phyloP scores from a whole-genome alignment of 2,113 vertebrate genomes.

The Narcine bancroftii region DNA sequence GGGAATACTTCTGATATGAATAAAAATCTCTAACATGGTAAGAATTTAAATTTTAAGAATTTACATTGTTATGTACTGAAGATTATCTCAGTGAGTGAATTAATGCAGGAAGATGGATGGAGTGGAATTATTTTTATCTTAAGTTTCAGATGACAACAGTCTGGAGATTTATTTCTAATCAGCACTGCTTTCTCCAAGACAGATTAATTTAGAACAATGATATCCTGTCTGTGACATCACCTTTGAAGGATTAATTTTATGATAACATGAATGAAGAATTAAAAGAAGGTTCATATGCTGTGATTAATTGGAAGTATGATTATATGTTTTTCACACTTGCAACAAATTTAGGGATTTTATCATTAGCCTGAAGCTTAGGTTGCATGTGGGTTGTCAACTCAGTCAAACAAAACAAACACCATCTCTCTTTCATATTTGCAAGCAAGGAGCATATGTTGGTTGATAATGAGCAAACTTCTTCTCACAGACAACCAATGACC shows the following conservation, averaged over 20 bases:
- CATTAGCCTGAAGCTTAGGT: too few relatives aligned
- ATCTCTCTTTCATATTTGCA: too few relatives aligned
- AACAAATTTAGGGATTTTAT: neutral
- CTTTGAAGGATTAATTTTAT: neutral
- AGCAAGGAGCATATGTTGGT: too few relatives aligned
- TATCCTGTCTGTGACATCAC: neutral
- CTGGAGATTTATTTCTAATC: neutral
- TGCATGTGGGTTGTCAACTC: too few relatives aligned
- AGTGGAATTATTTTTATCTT: constrained; percentile 17
- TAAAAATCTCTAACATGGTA: neutral
- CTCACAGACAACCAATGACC: too few relatives aligned
- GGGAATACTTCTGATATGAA: neutral
- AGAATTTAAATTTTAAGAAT: neutral
- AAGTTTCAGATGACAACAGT: neutral
- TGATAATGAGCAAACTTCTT: too few relatives aligned
- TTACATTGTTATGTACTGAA: neutral
- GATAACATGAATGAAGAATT: neutral
- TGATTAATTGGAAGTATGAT: neutral
- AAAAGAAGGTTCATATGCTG: neutral
- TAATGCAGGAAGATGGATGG: neutral
- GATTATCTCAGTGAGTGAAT: neutral
- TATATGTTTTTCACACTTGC: neutral
- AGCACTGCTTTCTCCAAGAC: neutral
- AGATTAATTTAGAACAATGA: neutral
- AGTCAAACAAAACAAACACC: too few relatives aligned